Percentiles rank a stretch among this genome's conserved stretches.
These are phyloP conservation scores for Minunthozetes semirufus DNA, from an alignment of 2,888 invertebrate genomes.

Conservation along the genomic window DNA sequence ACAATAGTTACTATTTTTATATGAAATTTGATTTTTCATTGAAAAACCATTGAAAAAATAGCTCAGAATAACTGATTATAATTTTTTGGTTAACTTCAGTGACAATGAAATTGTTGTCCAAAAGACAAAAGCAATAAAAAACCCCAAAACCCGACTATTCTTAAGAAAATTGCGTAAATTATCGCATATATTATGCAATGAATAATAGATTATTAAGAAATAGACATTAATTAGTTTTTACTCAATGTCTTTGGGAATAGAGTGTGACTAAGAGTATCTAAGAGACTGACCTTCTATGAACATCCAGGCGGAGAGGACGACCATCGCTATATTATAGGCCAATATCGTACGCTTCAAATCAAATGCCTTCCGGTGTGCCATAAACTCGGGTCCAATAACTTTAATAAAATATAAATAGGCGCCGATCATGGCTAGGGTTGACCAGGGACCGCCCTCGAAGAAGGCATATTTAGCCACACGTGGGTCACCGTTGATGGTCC, in stretches of 20 bases:
- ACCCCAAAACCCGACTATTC: not conserved
- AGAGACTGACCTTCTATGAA: slow-evolving; percentile 24
- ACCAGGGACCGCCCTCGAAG: slow-evolving; percentile 40
- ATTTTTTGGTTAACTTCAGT: not conserved
- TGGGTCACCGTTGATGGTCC: slow-evolving; percentile 32
- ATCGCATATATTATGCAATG: too few relatives aligned
- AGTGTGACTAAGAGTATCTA: not conserved
- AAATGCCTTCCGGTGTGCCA: slow-evolving; percentile 35
- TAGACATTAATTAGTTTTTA: too few relatives aligned
- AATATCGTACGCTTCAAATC: slow-evolving; percentile 41
- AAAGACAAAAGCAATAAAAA: not conserved
- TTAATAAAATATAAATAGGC: slow-evolving; percentile 43
- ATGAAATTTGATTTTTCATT: not conserved
- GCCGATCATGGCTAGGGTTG: slow-evolving; percentile 41
- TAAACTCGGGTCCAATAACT: slow-evolving; percentile 38
- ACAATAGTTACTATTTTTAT: too few relatives aligned
- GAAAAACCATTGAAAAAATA: not conserved
- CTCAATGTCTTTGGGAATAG: not conserved
- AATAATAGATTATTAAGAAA: too few relatives aligned
- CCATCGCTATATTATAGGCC: slow-evolving; percentile 41
- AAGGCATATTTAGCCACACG: slow-evolving; percentile 28
- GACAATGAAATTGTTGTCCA: not conserved
- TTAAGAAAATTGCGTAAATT: not conserved
- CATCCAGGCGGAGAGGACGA: slow-evolving; percentile 39
- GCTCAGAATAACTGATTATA: not conserved